phyloP scores from a whole-genome alignment of 2,797 vertebrate species.

The Sebastes diaconus region DNA sequence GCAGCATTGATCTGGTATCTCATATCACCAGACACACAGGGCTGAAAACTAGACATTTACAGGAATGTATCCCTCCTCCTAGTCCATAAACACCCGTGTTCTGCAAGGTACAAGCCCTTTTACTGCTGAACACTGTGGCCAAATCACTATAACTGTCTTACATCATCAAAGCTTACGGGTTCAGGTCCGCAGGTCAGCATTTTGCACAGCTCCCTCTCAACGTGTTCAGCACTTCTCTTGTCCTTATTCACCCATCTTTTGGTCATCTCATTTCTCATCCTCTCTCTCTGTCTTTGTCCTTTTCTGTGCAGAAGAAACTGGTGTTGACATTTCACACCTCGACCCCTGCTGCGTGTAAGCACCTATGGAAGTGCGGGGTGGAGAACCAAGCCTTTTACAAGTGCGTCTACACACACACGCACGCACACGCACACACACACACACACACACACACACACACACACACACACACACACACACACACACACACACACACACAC shows the following conservation, averaged over 20 bases:
- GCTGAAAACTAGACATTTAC: slow-evolving; percentile 49
- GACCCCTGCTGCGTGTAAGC: slow-evolving; percentile 97
- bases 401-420: slow-evolving; percentile 78
- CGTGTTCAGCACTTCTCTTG: slow-evolving; percentile 41
- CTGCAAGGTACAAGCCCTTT: slow-evolving; percentile 36
- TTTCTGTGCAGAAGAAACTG: slow-evolving; percentile 91
- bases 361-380: slow-evolving; percentile 98
- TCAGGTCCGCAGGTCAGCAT: slow-evolving; percentile 63
- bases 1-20: slow-evolving; percentile 60
- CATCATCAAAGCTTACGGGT: slow-evolving; percentile 43
- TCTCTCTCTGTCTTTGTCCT: slow-evolving; percentile 56
- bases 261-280: slow-evolving; percentile 24
- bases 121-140: slow-evolving; percentile 36
- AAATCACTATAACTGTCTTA: slow-evolving; percentile 44
- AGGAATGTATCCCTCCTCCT: slow-evolving; percentile 35
- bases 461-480: not conserved
- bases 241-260: slow-evolving; percentile 16
- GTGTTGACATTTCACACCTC: slow-evolving; percentile 96
- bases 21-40: slow-evolving; percentile 50
- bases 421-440: not conserved
- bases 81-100: slow-evolving; percentile 31
- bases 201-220: slow-evolving; percentile 70
- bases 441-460: not conserved
- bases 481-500: slow-evolving; percentile 3
- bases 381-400: slow-evolving; percentile 99